These are phyloP conservation scores for Lepidurus packardi DNA, from an alignment of 1,140 invertebrate genomes.

Conservation along the genomic window DNA sequence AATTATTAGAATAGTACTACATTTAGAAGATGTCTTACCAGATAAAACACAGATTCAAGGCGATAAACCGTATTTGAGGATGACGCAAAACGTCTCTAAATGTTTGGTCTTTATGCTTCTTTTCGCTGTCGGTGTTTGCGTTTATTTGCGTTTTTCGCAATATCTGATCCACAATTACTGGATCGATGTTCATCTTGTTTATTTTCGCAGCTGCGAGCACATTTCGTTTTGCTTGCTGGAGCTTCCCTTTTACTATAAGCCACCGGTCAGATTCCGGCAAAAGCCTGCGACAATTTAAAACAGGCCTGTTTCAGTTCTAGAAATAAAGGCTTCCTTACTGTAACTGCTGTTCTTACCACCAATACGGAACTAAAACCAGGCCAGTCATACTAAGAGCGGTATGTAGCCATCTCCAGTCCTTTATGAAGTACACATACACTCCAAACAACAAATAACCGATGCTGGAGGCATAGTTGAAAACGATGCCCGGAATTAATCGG, in stretches of 20 bases:
- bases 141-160: not conserved
- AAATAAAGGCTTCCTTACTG: not conserved
- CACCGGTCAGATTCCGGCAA: conserved; percentile 48
- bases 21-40: not conserved
- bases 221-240: conserved; percentile 41
- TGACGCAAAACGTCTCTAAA: not conserved
- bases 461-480: conserved; percentile 43
- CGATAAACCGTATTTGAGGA: not conserved
- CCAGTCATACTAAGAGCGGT: conserved; percentile 37
- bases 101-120: not conserved
- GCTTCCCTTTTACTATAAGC: conserved; percentile 44
- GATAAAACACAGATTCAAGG: not conserved
- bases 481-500: conserved; percentile 41
- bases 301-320: not conserved
- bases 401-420: conserved; percentile 42
- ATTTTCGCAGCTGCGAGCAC: conserved; percentile 39
- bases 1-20: not conserved
- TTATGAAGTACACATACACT: conserved; percentile 42
- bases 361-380: conserved; percentile 39
- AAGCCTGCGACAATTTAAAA: not conserved
- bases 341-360: conserved; percentile 39
- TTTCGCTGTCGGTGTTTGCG: not conserved
- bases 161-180: not conserved
- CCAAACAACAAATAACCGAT: conserved; percentile 42
- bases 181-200: conserved; percentile 35